Base-by-base conservation (phyloP, 1,140 invertebrate species). In the Hydropsyche tenuis region DNA sequence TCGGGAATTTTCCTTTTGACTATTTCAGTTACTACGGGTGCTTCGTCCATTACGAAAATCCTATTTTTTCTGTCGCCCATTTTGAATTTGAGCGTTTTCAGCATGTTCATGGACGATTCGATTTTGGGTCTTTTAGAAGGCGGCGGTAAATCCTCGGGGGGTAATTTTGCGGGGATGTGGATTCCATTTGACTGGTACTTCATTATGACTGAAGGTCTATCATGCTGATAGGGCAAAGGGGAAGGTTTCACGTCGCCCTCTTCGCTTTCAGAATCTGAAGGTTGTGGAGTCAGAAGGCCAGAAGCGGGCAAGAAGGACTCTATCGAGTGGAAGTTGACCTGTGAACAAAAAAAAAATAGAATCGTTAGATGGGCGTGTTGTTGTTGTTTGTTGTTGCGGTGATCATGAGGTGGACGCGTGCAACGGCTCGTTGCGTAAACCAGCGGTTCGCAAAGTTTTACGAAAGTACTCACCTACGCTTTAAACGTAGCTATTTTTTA, bases 51-150 rank as follows among this genome's bases (percentile, higher is more conserved):
- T 12, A 78, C 37, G 30, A 37, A 14, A 1, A 73, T 6, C 78
- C 88, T 82, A 71, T 89, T 88, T 72, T 88, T 89, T 6, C 86
- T 85, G 16, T 87, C 81, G 77, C 90, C 91, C 90, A 93, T 92
- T 84, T 93, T 93, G 80, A 91, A 93, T 79, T 93, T 93, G 11
- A 93, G 82, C 72, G 88, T 89, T 80, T 91, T 92, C 43, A 92
- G 81, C 20, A 93, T 88, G 81, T 93, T 92, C 76, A 37, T 37
- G 18, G 87, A 82, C 78, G 79, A 81, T 23, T 65, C 65, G 12
- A 76, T 78, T 76, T 63, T 75, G 22, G 51, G 73, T 43, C 56
- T 43, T 56, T 73, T 74, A 43, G 14, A 81, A 78, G 37, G 81
- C 82, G 64, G 73, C 18, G 25, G 51, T 22, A 9, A 77, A 78